Conservation (phyloP, 2,797 vertebrate species). For the Sebastes miniatus region DNA sequence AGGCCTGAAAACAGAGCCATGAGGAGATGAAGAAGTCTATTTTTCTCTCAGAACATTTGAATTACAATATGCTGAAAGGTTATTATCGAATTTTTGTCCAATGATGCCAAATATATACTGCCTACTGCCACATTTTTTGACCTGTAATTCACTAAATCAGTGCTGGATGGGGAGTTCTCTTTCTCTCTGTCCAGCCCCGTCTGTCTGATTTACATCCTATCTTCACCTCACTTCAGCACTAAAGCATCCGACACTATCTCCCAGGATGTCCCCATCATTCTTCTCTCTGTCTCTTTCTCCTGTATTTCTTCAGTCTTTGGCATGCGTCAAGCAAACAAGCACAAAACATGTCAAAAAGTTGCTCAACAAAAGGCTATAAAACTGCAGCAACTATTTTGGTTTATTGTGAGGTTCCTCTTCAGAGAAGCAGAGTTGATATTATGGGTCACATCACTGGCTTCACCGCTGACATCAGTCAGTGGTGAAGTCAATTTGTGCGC, state of each 20-base stretch:
- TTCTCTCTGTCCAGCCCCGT: not conserved
- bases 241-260: not conserved
- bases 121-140: not conserved
- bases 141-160: not conserved
- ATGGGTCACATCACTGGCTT: conserved; percentile 42
- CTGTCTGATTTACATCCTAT: conserved; percentile 5
- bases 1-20: too few relatives aligned
- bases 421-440: conserved; percentile 9
- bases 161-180: not conserved
- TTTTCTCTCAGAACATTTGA: too few relatives aligned
- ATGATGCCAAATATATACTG: too few relatives aligned
- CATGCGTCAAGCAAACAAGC: not conserved
- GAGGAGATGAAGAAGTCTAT: rapidly evolving
- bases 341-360: not conserved
- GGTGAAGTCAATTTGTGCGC: conserved; percentile 26
- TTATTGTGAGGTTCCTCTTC: conserved; percentile 3
- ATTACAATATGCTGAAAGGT: too few relatives aligned
- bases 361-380: not conserved
- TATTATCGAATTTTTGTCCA: too few relatives aligned
- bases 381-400: not conserved
- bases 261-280: not conserved
- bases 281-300: not conserved
- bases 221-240: conserved; percentile 6
- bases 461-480: conserved; percentile 20
- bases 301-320: not conserved